These are phyloP conservation scores for Synanthedon tipuliformis DNA, from an alignment of 2,888 invertebrate genomes.

Conservation along the genomic window DNA sequence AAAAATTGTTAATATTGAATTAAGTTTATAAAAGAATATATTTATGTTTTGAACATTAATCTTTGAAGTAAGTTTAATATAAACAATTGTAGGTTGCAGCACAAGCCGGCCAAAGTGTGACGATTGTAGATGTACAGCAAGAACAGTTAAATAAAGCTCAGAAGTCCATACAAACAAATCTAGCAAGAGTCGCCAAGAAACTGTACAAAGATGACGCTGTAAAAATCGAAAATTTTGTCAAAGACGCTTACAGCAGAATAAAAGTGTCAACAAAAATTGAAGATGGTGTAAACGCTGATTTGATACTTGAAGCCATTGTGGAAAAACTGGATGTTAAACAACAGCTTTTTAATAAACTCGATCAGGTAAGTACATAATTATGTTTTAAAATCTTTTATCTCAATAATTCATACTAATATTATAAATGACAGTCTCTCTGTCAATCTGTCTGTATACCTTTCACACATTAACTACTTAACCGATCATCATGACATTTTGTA, in stretches of 20 bases:
- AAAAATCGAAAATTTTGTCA: constrained; percentile 75
- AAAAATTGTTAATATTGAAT: too few relatives aligned
- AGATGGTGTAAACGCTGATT: constrained; percentile 75
- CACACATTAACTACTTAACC: too few relatives aligned
- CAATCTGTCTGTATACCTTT: too few relatives aligned
- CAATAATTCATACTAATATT: too few relatives aligned
- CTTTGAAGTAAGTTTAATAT: background rate
- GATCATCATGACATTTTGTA: too few relatives aligned
- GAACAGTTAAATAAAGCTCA: constrained; percentile 80
- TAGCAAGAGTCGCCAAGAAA: constrained; percentile 84
- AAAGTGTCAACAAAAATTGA: constrained; percentile 70
- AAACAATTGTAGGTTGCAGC: constrained; percentile 77
- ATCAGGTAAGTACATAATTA: constrained; percentile 71
- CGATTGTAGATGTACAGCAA: constrained; percentile 80
- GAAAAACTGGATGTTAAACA: constrained; percentile 85
- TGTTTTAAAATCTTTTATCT: too few relatives aligned
- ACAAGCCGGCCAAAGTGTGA: constrained; percentile 84
- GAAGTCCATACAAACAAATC: constrained; percentile 75
- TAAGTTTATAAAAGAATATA: too few relatives aligned
- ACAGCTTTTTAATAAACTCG: constrained; percentile 80
- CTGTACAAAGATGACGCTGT: constrained; percentile 75
- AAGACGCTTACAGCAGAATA: constrained; percentile 69
- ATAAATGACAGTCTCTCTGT: too few relatives aligned
- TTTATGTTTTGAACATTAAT: background rate
- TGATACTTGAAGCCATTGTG: constrained; percentile 89